These are phyloP conservation scores for Falco columbarius DNA, from an alignment of 2,797 vertebrate genomes.

Conservation along the genomic window DNA sequence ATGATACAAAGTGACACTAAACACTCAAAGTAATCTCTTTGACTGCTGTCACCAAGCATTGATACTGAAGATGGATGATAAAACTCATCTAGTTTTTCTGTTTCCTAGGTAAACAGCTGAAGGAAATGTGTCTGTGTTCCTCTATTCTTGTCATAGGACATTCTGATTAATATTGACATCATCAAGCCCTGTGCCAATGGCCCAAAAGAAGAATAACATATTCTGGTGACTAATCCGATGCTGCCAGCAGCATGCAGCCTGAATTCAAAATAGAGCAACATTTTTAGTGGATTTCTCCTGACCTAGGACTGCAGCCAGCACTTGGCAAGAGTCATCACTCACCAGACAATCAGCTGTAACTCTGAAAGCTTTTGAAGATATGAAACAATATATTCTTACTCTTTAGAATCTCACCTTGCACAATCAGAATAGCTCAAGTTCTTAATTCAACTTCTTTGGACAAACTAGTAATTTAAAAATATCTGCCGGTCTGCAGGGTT, in stretches of 20 bases:
- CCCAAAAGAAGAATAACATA: constrained; percentile 4
- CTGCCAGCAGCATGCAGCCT: constrained; percentile 4
- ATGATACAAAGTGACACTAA: constrained; percentile 38
- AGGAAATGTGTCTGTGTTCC: constrained; percentile 16
- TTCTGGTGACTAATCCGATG: constrained; percentile 48
- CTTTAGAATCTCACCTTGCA: neutral
- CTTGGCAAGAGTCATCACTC: neutral
- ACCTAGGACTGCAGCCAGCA: neutral
- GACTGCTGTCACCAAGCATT: constrained; percentile 42
- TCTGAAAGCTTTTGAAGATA: neutral
- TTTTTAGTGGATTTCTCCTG: constrained; percentile 3
- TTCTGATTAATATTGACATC: constrained; percentile 60
- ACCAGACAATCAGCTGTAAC: neutral
- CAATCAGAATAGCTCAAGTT: neutral
- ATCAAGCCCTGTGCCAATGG: neutral
- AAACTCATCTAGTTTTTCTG: constrained; percentile 25
- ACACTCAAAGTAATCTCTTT: constrained; percentile 41
- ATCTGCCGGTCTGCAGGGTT: neutral
- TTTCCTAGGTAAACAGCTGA: constrained; percentile 23
- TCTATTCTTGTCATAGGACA: neutral
- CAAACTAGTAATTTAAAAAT: neutral
- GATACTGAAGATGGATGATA: constrained; percentile 40
- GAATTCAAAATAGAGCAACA: neutral
- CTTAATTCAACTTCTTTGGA: neutral
- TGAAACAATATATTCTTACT: neutral